A percentile compares a stretch with the other conserved stretches of the same genome.
Conservation (phyloP, 2,888 invertebrate species). For the Mimas tiliae region DNA sequence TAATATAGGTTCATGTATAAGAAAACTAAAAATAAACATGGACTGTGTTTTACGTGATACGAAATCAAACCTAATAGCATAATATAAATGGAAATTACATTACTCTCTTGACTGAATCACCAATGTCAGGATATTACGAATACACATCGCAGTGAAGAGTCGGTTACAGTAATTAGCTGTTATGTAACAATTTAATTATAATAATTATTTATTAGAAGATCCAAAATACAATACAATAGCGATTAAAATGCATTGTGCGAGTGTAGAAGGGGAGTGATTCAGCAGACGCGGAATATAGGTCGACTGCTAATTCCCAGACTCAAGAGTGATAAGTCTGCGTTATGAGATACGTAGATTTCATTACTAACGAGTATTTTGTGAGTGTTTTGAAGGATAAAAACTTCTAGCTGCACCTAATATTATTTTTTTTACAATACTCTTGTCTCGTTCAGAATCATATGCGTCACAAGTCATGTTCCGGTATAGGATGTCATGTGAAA, state of each 20-base stretch:
- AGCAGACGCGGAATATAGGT: slow-evolving; percentile 5
- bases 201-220: not conserved
- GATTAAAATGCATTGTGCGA: not conserved
- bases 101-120: too few species aligned
- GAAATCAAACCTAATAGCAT: too few species aligned
- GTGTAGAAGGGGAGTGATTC: slow-evolving; percentile 9
- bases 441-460: not conserved
- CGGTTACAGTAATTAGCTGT: too few species aligned
- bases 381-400: slow-evolving; percentile 1
- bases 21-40: too few species aligned
- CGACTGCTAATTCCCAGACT: slow-evolving; percentile 19
- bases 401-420: too few species aligned
- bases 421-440: slow-evolving; percentile 4
- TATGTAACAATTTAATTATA: too few species aligned
- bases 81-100: too few species aligned
- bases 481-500: slow-evolving; percentile 21
- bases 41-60: too few species aligned
- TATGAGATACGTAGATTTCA: slow-evolving; percentile 14
- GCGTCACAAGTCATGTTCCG: slow-evolving; percentile 1
- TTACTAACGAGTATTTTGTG: slow-evolving; percentile 13
- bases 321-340: slow-evolving; percentile 12
- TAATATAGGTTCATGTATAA: too few species aligned
- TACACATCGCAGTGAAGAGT: too few species aligned
- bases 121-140: too few species aligned
- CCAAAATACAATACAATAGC: not conserved